Evolutionary conservation across 2,797 vertebrate species (phyloP).

Genomic region (Sebastiscus tertius): DNA sequence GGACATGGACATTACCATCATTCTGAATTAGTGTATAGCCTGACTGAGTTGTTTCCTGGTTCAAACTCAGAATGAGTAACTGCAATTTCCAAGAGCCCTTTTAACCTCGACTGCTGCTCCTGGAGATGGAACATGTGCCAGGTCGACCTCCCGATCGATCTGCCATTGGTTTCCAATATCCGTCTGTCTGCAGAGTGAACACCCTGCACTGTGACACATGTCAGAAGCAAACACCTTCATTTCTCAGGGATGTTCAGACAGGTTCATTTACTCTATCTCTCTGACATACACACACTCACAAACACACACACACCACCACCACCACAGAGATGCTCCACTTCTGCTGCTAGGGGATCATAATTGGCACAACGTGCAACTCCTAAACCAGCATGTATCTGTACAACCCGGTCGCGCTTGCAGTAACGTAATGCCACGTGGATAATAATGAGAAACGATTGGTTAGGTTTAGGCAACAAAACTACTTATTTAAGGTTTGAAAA

Average conservation of each 20-base stretch:
- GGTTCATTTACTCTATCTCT: constrained; percentile 12
- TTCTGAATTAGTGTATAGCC: background rate
- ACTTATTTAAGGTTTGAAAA: no score
- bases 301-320: background rate
- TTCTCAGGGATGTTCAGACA: constrained; percentile 12
- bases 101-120: background rate
- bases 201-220: constrained; percentile 21
- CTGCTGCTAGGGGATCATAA: background rate
- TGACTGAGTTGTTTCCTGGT: background rate
- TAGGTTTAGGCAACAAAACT: no score
- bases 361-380: background rate
- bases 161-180: constrained; percentile 31
- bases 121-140: constrained; percentile 1
- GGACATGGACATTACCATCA: background rate
- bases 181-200: constrained; percentile 6
- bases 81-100: background rate
- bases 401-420: no score
- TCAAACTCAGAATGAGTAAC: background rate
- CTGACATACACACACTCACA: background rate
- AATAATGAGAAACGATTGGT: no score
- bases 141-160: constrained; percentile 27
- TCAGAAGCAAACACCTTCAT: constrained; percentile 35
- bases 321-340: background rate
- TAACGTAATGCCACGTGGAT: no score
- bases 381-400: background rate